Evolutionary conservation across 2,797 vertebrate species (phyloP), one percentile per base, ranked within the genome.

Genomic region (Hydrocynus forskahlii): DNA sequence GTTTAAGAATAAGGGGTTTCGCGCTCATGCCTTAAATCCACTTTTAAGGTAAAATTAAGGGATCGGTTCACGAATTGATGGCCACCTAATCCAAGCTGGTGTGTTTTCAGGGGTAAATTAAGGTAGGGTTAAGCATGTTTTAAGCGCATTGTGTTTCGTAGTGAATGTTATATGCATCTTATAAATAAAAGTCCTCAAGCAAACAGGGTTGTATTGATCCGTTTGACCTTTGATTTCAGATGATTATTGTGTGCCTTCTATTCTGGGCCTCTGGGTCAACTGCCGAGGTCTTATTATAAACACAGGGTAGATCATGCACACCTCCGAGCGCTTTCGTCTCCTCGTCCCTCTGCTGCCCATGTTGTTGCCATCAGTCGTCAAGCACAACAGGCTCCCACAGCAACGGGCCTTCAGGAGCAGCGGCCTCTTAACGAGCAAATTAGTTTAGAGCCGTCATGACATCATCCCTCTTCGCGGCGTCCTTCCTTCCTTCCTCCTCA

Each of bases 321-420:
- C n/a, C 23, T 66, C 13, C 21, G 14, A 13, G 59, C n/a, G 29
- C 67, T 50, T 60, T 52, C 57, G 35, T 48, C 63, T 81, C 45
- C 38, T 52, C 25, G 14, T 38, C 17, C 29, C 80, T 63, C 59
- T n/a, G 70, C 23, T 76, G 85, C 76, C 54, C 60, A 43, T 54
- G 74, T 74, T 74, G 54, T 73, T 86, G 83, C 80, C 38, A 77
- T 76, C n/a, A 62, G 86, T 86, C 77, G 86, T 82, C 88, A 89
- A 88, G 89, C 86, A 85, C 83, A 86, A 77, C 87, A 81, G 0
- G 13, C 84, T 84, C 7, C 76, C 62, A 75, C 84, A 86, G 88
- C 85, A 89, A 85, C 83, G 83, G 75, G 70, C 87, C 84, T 85
- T 84, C 79, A 54, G 82, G 78, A 85, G 55, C 73, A 50, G 48